Evolutionary conservation across 2,888 invertebrate genomes (phyloP), one percentile per base, ranked within the genome.

Genomic region (Eilema caniola): DNA sequence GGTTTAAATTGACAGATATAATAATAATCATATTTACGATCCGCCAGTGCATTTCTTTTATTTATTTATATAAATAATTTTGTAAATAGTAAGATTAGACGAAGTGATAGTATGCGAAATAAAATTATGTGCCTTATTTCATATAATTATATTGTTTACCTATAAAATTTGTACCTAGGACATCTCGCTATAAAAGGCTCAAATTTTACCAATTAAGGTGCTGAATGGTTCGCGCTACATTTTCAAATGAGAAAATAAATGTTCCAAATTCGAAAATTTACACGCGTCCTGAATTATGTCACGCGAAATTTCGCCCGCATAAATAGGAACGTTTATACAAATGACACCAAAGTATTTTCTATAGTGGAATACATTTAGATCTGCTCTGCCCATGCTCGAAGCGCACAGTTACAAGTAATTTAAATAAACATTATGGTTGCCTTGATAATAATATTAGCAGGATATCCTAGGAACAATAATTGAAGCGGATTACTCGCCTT

Each of bases 51-150:
- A 72, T 71, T 62, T 72, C 70, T 63, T 81, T 83, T 88, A 89
- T 89, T 89, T 90, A 88, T 88, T 88, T 79, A 84, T 81, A 84
- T 79, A 80, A 83, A 84, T 84, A 82, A 81, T 81, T 80, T 84
- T 91, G 90, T 91, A 91, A 88, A 91, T 90, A 91, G 77, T 89
- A 88, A 85, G 67, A 83, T 82, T 86, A 88, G 84, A 83, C 70
- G 81, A 88, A 90, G 90, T 91, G 91, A 90, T 90, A 90, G 87
- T 78, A 78, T 70, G 82, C 89, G 82, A 81, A 82, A 78, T 84
- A 85, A 84, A 85, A 87, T 87, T 85, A 87, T 87, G 92, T 92
- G 92, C 92, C 92, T 92, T 92, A 84, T 84, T 86, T 85, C 85
- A 86, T 85, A 84, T 83, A 80, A 78, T 78, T 76, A 78, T 74